phyloP scores from a whole-genome alignment of 2,113 vertebrate genomes.

The Heterotilapia buettikoferi region DNA sequence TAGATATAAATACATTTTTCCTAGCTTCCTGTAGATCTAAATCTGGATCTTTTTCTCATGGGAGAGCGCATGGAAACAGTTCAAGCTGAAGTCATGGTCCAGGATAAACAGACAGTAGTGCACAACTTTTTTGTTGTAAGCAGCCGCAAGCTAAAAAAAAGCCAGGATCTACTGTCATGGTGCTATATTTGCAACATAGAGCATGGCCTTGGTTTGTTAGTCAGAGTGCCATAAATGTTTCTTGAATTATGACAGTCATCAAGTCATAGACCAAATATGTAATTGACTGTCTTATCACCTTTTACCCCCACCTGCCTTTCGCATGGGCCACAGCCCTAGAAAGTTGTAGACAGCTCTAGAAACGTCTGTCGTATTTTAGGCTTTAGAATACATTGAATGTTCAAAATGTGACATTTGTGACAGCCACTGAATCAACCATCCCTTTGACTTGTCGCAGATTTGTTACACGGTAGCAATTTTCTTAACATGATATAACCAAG shows the following conservation, averaged over 20 bases:
- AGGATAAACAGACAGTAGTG: background rate
- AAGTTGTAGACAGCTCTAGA: background rate
- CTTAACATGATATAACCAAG: background rate
- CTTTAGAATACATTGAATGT: background rate
- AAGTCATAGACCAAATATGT: background rate
- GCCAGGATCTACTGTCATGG: background rate
- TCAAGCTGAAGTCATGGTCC: background rate
- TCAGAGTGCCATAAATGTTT: background rate
- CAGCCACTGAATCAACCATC: constrained; percentile 20
- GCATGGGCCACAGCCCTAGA: background rate
- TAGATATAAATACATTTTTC: background rate
- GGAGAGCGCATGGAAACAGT: background rate
- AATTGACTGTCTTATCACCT: background rate
- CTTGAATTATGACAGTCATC: background rate
- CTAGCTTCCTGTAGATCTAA: background rate
- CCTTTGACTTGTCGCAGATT: constrained; percentile 12
- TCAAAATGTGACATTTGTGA: background rate
- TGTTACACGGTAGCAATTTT: constrained; percentile 18
- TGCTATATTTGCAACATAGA: background rate
- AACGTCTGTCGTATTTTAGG: background rate
- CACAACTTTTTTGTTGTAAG: background rate
- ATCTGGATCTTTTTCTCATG: background rate
- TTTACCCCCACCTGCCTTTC: background rate
- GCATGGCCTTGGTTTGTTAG: background rate
- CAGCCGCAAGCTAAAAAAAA: background rate